These are phyloP conservation scores for Drosophila paulistorum DNA, from an alignment of 1,140 invertebrate genomes.

Conservation along the genomic window DNA sequence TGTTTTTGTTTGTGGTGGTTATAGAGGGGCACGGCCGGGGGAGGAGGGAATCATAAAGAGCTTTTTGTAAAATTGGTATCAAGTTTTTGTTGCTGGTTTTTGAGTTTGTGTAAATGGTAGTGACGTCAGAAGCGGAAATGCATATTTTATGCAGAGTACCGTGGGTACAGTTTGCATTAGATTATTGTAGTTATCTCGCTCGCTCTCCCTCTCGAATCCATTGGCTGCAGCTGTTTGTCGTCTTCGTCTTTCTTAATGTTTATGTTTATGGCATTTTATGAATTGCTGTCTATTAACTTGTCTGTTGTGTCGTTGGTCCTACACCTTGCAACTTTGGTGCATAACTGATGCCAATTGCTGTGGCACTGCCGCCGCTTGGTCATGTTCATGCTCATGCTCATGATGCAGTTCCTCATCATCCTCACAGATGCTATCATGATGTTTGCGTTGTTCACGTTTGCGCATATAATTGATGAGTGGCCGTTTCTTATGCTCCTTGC, in stretches of 20 bases:
- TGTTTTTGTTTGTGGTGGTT: constrained; percentile 31
- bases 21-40: constrained; percentile 42
- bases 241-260: constrained; percentile 23
- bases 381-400: constrained; percentile 50
- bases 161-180: constrained; percentile 58
- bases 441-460: constrained; percentile 83
- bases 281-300: constrained; percentile 41
- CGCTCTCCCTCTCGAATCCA: constrained; percentile 41
- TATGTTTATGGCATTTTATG: constrained; percentile 68
- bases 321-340: constrained; percentile 72
- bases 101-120: constrained; percentile 68
- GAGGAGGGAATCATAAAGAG: constrained; percentile 46
- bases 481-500: constrained; percentile 85
- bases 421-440: constrained; percentile 84
- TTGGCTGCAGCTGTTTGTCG: constrained; percentile 31
- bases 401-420: constrained; percentile 84
- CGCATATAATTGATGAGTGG: constrained; percentile 84
- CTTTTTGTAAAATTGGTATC: constrained; percentile 74
- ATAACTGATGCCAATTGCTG: constrained; percentile 53
- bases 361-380: constrained; percentile 48
- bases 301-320: constrained; percentile 11
- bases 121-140: constrained; percentile 65
- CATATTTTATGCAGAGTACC: constrained; percentile 32
- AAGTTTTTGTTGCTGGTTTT: constrained; percentile 43
- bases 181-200: constrained; percentile 48